These are phyloP conservation scores for Drosophila biarmipes DNA, from an alignment of 1,140 invertebrate species.

Conservation along the genomic window DNA sequence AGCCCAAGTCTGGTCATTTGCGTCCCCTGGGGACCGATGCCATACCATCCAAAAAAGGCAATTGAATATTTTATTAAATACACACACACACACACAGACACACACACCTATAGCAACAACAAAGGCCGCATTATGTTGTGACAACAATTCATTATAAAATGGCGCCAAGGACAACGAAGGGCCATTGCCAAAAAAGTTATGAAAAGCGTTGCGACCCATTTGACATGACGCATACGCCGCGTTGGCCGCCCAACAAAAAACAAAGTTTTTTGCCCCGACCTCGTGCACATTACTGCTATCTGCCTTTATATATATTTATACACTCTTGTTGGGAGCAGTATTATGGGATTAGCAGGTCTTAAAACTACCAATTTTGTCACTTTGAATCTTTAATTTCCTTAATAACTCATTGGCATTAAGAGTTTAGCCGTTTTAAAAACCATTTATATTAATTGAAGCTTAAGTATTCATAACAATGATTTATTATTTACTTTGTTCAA, in stretches of 20 bases:
- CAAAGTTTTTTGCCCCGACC: slow-evolving; percentile 22
- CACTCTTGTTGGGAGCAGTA: slow-evolving; percentile 18
- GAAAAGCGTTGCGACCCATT: slow-evolving; percentile 64
- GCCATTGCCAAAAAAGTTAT: slow-evolving; percentile 69
- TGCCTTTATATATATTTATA: slow-evolving; percentile 16
- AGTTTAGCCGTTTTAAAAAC: not conserved
- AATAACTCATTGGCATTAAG: not conserved
- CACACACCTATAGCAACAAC: slow-evolving; percentile 26
- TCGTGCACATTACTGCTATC: slow-evolving; percentile 15
- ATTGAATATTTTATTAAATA: slow-evolving; percentile 83
- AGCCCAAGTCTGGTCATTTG: slow-evolving; percentile 48
- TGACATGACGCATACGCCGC: slow-evolving; percentile 71
- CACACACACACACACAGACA: slow-evolving; percentile 35
- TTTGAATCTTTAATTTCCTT: slow-evolving; percentile 2
- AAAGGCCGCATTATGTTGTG: slow-evolving; percentile 67
- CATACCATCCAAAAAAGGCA: slow-evolving; percentile 47
- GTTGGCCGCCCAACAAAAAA: slow-evolving; percentile 41
- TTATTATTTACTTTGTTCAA: not conserved
- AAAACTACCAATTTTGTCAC: not conserved
- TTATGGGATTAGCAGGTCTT: slow-evolving; percentile 17
- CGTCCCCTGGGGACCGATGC: slow-evolving; percentile 26
- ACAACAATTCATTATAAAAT: slow-evolving; percentile 81
- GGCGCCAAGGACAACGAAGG: slow-evolving; percentile 52
- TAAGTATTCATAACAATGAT: not conserved
- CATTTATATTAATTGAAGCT: slow-evolving; percentile 5